These are phyloP conservation scores for Rhinolophus ferrumequinum DNA, from an alignment of 2,113 vertebrate genomes.

Conservation along the genomic window DNA sequence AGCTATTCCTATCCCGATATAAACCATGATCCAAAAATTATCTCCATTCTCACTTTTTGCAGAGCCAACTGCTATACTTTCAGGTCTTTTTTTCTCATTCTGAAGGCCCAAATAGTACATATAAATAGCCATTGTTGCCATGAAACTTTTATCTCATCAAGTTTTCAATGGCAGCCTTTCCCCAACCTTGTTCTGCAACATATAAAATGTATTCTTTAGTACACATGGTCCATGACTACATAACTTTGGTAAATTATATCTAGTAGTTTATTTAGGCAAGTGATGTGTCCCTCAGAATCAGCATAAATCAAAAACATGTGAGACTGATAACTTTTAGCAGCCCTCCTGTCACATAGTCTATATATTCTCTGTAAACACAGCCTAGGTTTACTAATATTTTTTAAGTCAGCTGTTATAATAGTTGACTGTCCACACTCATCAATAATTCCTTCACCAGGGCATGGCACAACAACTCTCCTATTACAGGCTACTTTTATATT, in stretches of 20 bases:
- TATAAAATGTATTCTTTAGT: background rate
- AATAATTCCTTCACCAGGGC: background rate
- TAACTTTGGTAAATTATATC: conserved; percentile 7
- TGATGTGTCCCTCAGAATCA: background rate
- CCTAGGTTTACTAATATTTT: background rate
- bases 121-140: background rate
- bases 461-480: background rate
- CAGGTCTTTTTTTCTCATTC: background rate
- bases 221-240: background rate
- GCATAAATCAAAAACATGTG: background rate
- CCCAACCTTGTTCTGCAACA: background rate
- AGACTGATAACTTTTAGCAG: background rate
- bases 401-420: background rate
- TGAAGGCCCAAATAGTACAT: background rate
- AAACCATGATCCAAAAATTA: background rate
- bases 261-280: background rate
- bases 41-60: background rate
- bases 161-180: background rate
- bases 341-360: background rate
- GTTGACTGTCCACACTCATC: background rate
- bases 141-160: background rate
- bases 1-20: background rate
- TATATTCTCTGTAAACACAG: background rate
- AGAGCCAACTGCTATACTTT: background rate
- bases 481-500: background rate